Evolutionary conservation across 2,888 invertebrate genomes (phyloP).

Genomic region (Hemaris fuciformis): DNA sequence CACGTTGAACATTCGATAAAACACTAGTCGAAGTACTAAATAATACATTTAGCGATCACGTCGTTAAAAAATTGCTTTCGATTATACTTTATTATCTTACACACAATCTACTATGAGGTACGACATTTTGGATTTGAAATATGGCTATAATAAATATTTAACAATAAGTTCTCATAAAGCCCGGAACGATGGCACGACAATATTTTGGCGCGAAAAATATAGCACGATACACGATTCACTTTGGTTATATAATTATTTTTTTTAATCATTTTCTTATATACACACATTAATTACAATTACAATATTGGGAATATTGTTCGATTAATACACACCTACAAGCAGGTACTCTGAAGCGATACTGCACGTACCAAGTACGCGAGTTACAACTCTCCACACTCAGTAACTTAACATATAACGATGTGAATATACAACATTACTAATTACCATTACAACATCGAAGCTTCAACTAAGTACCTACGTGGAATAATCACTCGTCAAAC

Average conservation of each 20-base stretch:
- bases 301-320: conserved; percentile 55
- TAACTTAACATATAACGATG: not conserved
- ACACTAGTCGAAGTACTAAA: not conserved
- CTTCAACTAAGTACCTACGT: conserved; percentile 2
- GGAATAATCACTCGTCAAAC: not conserved
- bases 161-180: conserved; percentile 19
- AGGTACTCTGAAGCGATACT: conserved; percentile 66
- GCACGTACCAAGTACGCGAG: conserved; percentile 26
- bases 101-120: conserved; percentile 29
- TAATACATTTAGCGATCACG: not conserved
- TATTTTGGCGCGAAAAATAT: conserved; percentile 13
- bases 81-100: conserved; percentile 25
- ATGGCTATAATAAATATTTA: not conserved
- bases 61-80: not conserved
- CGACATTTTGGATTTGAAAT: conserved; percentile 15
- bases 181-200: conserved; percentile 33
- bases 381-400: not conserved
- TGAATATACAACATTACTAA: conserved; percentile 2
- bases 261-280: conserved; percentile 10
- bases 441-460: conserved; percentile 1
- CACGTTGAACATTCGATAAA: not conserved
- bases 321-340: conserved; percentile 56
- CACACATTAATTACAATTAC: conserved; percentile 18
- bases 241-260: conserved; percentile 10
- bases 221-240: conserved; percentile 14